These are phyloP conservation scores for Callipepla squamata DNA, from an alignment of 2,113 vertebrate genomes.

Conservation along the genomic window DNA sequence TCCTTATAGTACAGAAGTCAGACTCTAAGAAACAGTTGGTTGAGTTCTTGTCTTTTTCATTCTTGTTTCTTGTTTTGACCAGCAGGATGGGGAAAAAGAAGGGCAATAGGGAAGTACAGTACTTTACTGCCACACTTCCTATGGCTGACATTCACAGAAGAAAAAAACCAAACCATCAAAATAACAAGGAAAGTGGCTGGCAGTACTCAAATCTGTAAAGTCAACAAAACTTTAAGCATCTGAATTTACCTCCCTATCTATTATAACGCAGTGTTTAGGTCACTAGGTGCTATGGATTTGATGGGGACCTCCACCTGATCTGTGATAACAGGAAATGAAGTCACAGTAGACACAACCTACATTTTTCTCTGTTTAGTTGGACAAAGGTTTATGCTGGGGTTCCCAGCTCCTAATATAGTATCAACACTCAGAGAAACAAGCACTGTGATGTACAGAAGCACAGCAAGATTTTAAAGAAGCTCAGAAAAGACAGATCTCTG, in stretches of 20 bases:
- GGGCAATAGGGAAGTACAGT: not conserved
- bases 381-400: not conserved
- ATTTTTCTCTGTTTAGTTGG: not conserved
- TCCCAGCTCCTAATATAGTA: not conserved
- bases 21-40: not conserved
- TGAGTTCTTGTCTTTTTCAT: not conserved
- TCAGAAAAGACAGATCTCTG: not conserved
- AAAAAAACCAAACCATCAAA: not conserved
- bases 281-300: not conserved
- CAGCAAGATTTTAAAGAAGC: not conserved
- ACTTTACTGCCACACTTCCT: not conserved
- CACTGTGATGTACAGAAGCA: not conserved
- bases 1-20: not conserved
- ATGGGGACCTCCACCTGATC: not conserved
- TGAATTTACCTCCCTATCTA: not conserved
- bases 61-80: not conserved
- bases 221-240: not conserved
- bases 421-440: not conserved
- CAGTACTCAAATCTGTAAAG: not conserved
- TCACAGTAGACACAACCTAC: not conserved
- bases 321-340: not conserved
- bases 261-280: not conserved
- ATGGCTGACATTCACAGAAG: not conserved
- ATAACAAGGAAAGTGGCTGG: not conserved
- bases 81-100: not conserved